These are phyloP conservation scores for Orientallactaga bullata DNA, from an alignment of 2,113 vertebrate species.

Conservation along the genomic window DNA sequence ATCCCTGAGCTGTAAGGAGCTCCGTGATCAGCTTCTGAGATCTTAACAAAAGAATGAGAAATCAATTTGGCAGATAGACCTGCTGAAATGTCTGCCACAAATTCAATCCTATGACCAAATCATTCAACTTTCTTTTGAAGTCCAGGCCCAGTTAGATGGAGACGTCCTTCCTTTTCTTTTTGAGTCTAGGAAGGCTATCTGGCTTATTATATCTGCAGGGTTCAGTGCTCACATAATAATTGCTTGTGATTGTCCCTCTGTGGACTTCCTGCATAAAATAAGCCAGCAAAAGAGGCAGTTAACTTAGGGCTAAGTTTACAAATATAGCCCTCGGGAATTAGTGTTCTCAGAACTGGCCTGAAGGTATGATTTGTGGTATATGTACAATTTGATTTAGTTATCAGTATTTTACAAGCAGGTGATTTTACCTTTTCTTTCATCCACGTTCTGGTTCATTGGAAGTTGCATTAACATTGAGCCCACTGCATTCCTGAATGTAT, in stretches of 20 bases:
- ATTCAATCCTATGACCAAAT: conserved; percentile 39
- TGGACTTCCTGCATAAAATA: conserved; percentile 24
- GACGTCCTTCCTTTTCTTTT: conserved; percentile 13
- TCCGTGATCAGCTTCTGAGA: conserved; percentile 58
- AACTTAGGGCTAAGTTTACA: conserved; percentile 28
- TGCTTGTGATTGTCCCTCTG: conserved; percentile 36
- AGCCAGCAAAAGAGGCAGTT: background rate
- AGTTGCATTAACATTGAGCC: background rate
- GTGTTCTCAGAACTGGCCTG: background rate
- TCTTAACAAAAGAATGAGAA: conserved; percentile 59
- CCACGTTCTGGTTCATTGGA: background rate
- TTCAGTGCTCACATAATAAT: background rate
- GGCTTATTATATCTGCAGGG: conserved; percentile 8
- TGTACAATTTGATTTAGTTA: background rate
- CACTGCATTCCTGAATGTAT: background rate
- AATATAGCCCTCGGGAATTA: background rate
- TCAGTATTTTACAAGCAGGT: conserved; percentile 33
- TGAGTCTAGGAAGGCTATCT: background rate
- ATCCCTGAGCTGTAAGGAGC: conserved; percentile 12
- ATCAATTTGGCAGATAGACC: conserved; percentile 57
- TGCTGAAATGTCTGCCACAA: conserved; percentile 45
- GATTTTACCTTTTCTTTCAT: background rate
- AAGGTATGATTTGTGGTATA: background rate
- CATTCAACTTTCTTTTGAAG: conserved; percentile 56
- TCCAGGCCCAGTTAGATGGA: background rate